Conservation (phyloP, 1,140 invertebrate species). For the Bradynema listronoti region DNA sequence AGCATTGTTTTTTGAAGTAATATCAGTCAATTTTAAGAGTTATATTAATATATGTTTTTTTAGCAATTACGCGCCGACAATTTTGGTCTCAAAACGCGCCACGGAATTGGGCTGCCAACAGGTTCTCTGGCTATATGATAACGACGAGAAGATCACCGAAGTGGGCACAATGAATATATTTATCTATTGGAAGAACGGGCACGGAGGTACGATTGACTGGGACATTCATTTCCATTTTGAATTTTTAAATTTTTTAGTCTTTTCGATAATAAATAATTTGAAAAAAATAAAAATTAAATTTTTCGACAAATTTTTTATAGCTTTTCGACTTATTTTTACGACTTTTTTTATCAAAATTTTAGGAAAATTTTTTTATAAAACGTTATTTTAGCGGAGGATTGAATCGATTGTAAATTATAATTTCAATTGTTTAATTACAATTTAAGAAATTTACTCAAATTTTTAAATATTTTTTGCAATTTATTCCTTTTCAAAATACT, state of each 20-base stretch:
- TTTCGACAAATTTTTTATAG: no score
- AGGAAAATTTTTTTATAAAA: no score
- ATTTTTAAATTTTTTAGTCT: neutral
- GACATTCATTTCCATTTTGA: conserved; percentile 10
- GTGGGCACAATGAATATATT: conserved; percentile 99
- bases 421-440: no score
- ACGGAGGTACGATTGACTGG: conserved; percentile 71
- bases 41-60: conserved; percentile 7
- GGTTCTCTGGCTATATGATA: conserved; percentile 91
- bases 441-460: no score
- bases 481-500: no score
- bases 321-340: no score
- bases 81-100: conserved; percentile 68
- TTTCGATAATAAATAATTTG: neutral
- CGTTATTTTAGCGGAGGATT: no score
- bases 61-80: conserved; percentile 65
- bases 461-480: no score
- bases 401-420: no score
- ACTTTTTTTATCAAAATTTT: no score
- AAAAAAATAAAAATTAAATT: conserved; percentile 12
- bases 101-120: conserved; percentile 77
- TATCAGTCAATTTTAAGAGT: neutral
- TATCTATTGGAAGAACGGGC: conserved; percentile 75
- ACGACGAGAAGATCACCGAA: conserved; percentile 88
- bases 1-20: neutral